These are phyloP conservation scores for Oceanodroma tethys DNA, from an alignment of 2,113 vertebrate genomes.

Conservation along the genomic window DNA sequence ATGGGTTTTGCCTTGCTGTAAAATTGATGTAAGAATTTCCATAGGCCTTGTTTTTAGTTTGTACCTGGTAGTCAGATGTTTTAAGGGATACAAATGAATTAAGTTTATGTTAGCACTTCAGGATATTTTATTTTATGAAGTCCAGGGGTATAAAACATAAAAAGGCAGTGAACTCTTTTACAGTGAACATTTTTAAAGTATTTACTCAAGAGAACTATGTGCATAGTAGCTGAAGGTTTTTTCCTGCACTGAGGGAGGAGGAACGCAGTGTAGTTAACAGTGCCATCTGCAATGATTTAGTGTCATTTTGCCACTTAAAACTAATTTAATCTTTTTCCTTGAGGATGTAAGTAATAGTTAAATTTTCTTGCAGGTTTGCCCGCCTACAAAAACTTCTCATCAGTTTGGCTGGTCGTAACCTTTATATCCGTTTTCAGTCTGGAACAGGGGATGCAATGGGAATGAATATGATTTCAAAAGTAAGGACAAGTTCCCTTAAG, in stretches of 20 bases:
- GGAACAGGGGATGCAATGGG: constrained; percentile 96
- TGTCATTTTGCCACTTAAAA: background rate
- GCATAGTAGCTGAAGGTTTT: background rate
- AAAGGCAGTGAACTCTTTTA: background rate
- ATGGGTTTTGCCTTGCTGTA: background rate
- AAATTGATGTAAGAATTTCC: background rate
- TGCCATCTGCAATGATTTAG: background rate
- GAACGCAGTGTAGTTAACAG: background rate
- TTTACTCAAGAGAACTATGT: background rate
- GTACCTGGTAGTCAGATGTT: background rate
- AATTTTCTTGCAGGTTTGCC: constrained; percentile 82
- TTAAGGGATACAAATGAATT: background rate
- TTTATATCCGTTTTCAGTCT: constrained; percentile 94
- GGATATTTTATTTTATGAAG: background rate
- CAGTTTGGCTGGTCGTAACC: constrained; percentile 87
- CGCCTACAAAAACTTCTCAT: constrained; percentile 87
- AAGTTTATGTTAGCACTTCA: background rate
- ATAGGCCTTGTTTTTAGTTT: background rate
- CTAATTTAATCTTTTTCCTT: background rate
- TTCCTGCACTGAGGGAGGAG: background rate
- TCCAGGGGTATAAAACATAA: background rate
- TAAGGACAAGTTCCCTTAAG: constrained; percentile 34
- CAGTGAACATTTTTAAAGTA: background rate
- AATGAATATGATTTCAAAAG: constrained; percentile 99
- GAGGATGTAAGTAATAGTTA: background rate